Evolutionary conservation across 2,888 invertebrate genomes (phyloP).

Genomic region (Lithophane ornitopus): DNA sequence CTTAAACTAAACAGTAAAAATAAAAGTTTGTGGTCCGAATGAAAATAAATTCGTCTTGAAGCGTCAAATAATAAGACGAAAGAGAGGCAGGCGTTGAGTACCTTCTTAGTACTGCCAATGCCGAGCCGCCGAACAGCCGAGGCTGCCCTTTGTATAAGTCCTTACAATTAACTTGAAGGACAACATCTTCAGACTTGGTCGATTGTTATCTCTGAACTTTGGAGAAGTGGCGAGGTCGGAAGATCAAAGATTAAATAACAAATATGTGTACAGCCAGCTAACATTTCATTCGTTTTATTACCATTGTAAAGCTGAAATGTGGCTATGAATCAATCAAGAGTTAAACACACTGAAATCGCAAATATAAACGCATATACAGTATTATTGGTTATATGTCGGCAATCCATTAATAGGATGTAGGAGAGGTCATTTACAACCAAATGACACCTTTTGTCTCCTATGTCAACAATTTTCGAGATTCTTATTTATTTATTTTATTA

Average conservation of each 20-base stretch:
- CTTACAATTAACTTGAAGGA: slow-evolving; percentile 78
- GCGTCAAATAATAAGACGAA: slow-evolving; percentile 70
- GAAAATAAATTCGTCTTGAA: slow-evolving; percentile 70
- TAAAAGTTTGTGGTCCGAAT: slow-evolving; percentile 67
- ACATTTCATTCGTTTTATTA: slow-evolving; percentile 59
- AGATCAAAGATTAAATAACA: slow-evolving; percentile 73
- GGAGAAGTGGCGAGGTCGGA: slow-evolving; percentile 68
- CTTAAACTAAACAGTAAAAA: slow-evolving; percentile 69
- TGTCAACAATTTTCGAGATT: too few relatives aligned
- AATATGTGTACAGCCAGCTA: slow-evolving; percentile 59
- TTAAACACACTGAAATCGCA: not conserved
- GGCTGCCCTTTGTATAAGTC: slow-evolving; percentile 73
- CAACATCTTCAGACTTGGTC: slow-evolving; percentile 70
- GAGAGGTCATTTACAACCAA: too few relatives aligned
- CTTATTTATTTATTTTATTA: too few relatives aligned
- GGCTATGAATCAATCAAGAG: slow-evolving; percentile 15
- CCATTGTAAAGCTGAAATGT: slow-evolving; percentile 48
- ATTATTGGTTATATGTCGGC: too few relatives aligned
- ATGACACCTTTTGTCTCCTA: too few relatives aligned
- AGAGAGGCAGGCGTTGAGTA: slow-evolving; percentile 71
- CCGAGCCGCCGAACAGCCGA: slow-evolving; percentile 45
- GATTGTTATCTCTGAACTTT: slow-evolving; percentile 76
- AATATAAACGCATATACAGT: not conserved
- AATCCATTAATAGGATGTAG: too few relatives aligned
- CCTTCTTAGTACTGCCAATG: slow-evolving; percentile 64